phyloP scores from a whole-genome alignment of 1,140 invertebrate species.

The Drosophila kikkawai region DNA sequence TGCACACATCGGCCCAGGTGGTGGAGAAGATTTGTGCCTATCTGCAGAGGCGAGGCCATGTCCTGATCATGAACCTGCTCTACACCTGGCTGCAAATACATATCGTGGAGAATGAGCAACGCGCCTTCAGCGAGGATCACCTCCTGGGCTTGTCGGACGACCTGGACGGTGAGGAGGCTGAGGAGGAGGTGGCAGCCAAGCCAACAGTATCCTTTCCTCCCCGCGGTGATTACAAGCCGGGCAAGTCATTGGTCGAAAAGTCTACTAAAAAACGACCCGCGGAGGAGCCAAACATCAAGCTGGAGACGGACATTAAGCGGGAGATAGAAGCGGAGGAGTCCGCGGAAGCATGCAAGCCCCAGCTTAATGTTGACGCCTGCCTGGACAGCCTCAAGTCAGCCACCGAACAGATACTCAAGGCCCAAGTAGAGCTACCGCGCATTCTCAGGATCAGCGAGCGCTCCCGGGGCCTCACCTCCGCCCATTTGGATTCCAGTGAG shows the following conservation, averaged over 20 bases:
- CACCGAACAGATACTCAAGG: slow-evolving; percentile 62
- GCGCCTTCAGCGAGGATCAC: slow-evolving; percentile 77
- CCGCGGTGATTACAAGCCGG: slow-evolving; percentile 47
- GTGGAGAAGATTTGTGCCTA: slow-evolving; percentile 88
- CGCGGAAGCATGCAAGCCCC: slow-evolving; percentile 7
- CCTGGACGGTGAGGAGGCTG: slow-evolving; percentile 44
- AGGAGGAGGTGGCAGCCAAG: slow-evolving; percentile 14
- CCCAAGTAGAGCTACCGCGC: slow-evolving; percentile 62
- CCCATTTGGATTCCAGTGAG: slow-evolving; percentile 66
- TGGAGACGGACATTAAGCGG: slow-evolving; percentile 57
- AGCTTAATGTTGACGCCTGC: slow-evolving; percentile 53
- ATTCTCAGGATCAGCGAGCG: slow-evolving; percentile 72
- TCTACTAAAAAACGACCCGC: slow-evolving; percentile 56
- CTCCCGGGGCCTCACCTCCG: slow-evolving; percentile 64
- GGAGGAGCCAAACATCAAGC: slow-evolving; percentile 58
- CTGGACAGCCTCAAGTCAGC: slow-evolving; percentile 55
- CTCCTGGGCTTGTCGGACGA: slow-evolving; percentile 62
- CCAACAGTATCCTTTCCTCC: not conserved
- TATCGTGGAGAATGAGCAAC: slow-evolving; percentile 85
- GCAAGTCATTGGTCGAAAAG: slow-evolving; percentile 34
- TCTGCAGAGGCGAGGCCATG: slow-evolving; percentile 89
- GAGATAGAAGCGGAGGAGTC: slow-evolving; percentile 27
- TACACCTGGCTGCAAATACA: slow-evolving; percentile 88
- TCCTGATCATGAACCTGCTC: slow-evolving; percentile 89
- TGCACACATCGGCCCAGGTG: slow-evolving; percentile 88